A percentile compares a stretch with the other conserved stretches of the same genome.
phyloP scores from a whole-genome alignment of 2,113 vertebrate species.

The Proteles cristata region DNA sequence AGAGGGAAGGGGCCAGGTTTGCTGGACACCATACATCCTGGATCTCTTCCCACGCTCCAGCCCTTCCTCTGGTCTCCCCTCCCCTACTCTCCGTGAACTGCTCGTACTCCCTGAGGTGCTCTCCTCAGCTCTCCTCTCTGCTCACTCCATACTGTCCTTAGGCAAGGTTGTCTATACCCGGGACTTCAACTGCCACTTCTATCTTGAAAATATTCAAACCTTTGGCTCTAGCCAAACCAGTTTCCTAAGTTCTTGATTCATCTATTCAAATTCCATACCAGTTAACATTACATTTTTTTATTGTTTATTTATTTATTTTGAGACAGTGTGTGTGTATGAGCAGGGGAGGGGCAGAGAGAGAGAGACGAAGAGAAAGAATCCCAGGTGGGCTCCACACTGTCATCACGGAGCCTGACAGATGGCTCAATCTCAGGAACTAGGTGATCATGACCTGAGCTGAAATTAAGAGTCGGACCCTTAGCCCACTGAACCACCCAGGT shows the following conservation, averaged over 20 bases:
- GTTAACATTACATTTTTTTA: not conserved
- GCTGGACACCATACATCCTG: not conserved
- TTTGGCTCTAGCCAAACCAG: not conserved
- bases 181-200: not conserved
- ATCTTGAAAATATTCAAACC: not conserved
- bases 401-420: too few relatives aligned
- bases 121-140: not conserved
- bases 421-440: too few relatives aligned
- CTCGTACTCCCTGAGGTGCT: not conserved
- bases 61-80: not conserved
- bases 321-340: too few relatives aligned
- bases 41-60: not conserved
- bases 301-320: not conserved
- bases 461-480: too few relatives aligned
- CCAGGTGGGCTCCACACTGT: too few relatives aligned
- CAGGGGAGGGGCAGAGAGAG: too few relatives aligned
- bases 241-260: not conserved
- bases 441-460: too few relatives aligned
- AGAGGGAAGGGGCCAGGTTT: not conserved
- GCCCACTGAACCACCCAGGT: too few relatives aligned
- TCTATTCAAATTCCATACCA: not conserved
- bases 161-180: not conserved
- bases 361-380: too few relatives aligned
- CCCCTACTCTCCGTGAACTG: not conserved
- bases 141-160: not conserved